These are phyloP conservation scores for Pheosia tremula DNA, from an alignment of 2,888 invertebrate genomes.

Conservation along the genomic window DNA sequence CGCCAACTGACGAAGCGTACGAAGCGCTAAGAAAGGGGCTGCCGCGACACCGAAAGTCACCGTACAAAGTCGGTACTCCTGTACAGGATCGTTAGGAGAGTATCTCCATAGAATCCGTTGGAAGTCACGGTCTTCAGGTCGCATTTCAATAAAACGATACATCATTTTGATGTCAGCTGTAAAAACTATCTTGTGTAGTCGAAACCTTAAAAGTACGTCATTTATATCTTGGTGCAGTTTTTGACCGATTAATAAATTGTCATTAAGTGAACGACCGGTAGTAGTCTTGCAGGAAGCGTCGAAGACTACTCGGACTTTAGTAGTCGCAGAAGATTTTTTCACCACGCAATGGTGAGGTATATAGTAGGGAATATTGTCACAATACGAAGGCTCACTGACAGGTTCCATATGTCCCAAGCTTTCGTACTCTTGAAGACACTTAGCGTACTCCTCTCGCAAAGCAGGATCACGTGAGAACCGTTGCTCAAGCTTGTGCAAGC, in stretches of 20 bases:
- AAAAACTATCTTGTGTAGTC: too few relatives aligned
- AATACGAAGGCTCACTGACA: not conserved
- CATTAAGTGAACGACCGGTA: not conserved
- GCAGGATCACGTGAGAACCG: not conserved
- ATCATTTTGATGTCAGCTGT: too few relatives aligned
- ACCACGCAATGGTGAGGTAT: not conserved
- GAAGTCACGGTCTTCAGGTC: conserved; percentile 5
- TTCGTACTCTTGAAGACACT: not conserved
- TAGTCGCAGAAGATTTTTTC: not conserved
- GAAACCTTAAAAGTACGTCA: too few relatives aligned
- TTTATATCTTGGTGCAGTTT: not conserved
- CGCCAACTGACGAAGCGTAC: too few relatives aligned
- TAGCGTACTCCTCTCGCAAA: not conserved
- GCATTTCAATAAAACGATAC: too few relatives aligned
- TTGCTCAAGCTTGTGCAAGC: not conserved
- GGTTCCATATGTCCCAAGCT: not conserved
- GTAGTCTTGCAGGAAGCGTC: too few relatives aligned
- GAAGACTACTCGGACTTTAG: too few relatives aligned
- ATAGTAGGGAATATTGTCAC: not conserved
- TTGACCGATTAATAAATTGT: not conserved
- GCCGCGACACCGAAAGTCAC: too few relatives aligned
- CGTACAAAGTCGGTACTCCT: too few relatives aligned
- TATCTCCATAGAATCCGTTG: conserved; percentile 11
- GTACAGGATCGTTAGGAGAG: not conserved
- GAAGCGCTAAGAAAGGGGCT: too few relatives aligned